A percentile compares a stretch with the other conserved stretches of the same genome.
phyloP scores from a whole-genome alignment of 2,888 invertebrate species.

The Aleiodes testaceus region DNA sequence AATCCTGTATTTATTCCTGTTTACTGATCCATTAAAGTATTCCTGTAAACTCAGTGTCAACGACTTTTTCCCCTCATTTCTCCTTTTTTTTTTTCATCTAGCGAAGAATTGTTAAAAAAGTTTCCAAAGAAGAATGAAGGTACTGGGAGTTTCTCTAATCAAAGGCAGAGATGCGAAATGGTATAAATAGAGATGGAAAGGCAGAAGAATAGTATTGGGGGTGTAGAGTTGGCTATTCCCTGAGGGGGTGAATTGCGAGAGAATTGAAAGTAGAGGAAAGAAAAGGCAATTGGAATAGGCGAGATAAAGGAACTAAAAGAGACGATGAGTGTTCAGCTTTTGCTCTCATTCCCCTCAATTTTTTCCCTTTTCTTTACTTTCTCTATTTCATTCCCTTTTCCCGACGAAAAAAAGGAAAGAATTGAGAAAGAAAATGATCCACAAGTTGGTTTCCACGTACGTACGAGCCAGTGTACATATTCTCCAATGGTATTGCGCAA shows the following conservation, averaged over 20 bases:
- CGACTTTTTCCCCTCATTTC: not conserved
- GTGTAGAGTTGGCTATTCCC: slow-evolving; percentile 15
- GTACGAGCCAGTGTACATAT: slow-evolving; percentile 12
- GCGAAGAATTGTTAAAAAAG: slow-evolving; percentile 13
- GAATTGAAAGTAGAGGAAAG: slow-evolving; percentile 37
- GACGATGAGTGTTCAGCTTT: slow-evolving; percentile 32
- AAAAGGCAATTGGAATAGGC: slow-evolving; percentile 18
- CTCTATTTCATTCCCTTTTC: not conserved
- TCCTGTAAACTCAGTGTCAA: not conserved
- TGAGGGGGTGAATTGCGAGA: slow-evolving; percentile 22
- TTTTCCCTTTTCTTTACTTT: not conserved
- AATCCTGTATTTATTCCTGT: no score
- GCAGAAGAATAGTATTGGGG: slow-evolving; percentile 19
- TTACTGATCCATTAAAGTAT: not conserved
- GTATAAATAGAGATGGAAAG: slow-evolving; percentile 41
- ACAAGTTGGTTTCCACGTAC: slow-evolving; percentile 7
- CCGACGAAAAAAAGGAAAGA: not conserved
- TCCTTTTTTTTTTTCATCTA: not conserved
- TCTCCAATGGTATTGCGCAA: slow-evolving; percentile 15
- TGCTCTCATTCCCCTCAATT: slow-evolving; percentile 23
- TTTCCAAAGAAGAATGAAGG: slow-evolving; percentile 18
- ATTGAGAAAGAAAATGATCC: not conserved
- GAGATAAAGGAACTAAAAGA: slow-evolving; percentile 17
- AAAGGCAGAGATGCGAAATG: slow-evolving; percentile 29
- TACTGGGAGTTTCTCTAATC: slow-evolving; percentile 34